A percentile compares a stretch with the other conserved stretches of the same genome.
phyloP scores from a whole-genome alignment of 2,888 invertebrate genomes.

The Sisyra terminalis region DNA sequence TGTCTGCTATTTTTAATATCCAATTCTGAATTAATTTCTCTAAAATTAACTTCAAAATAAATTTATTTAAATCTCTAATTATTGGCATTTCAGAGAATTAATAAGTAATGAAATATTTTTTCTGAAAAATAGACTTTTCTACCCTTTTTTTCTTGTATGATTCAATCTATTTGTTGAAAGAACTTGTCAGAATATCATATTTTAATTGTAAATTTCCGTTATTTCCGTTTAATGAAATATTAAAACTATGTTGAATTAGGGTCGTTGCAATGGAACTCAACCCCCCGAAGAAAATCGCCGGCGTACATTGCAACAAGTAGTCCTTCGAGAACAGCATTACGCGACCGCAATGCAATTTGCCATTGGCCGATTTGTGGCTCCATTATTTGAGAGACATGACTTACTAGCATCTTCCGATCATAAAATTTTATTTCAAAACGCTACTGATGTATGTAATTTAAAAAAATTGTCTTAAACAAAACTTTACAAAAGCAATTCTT shows the following conservation, averaged over 20 bases:
- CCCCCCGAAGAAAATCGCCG: slow-evolving; percentile 40
- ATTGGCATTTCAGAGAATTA: too few relatives aligned
- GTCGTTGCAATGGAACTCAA: neutral
- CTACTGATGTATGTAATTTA: slow-evolving; percentile 48
- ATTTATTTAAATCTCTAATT: too few relatives aligned
- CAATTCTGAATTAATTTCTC: too few relatives aligned
- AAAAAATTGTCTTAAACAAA: neutral
- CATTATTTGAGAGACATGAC: slow-evolving; percentile 57
- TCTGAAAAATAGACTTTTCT: too few relatives aligned
- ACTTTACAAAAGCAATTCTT: neutral
- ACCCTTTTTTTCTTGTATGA: too few relatives aligned
- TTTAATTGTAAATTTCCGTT: too few relatives aligned
- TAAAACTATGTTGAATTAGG: neutral
- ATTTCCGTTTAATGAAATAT: neutral
- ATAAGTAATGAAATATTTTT: too few relatives aligned
- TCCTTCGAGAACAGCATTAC: slow-evolving; percentile 64
- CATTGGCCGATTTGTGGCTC: slow-evolving; percentile 58
- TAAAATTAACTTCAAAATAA: too few relatives aligned
- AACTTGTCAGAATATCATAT: too few relatives aligned
- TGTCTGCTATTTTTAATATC: too few relatives aligned
- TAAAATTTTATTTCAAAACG: slow-evolving; percentile 66
- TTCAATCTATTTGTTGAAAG: too few relatives aligned
- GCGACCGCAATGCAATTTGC: slow-evolving; percentile 64
- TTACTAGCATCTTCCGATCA: slow-evolving; percentile 62
- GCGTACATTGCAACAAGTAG: slow-evolving; percentile 56